phyloP scores from a whole-genome alignment of 1,140 invertebrate genomes.

The Vollenhovia emeryi region DNA sequence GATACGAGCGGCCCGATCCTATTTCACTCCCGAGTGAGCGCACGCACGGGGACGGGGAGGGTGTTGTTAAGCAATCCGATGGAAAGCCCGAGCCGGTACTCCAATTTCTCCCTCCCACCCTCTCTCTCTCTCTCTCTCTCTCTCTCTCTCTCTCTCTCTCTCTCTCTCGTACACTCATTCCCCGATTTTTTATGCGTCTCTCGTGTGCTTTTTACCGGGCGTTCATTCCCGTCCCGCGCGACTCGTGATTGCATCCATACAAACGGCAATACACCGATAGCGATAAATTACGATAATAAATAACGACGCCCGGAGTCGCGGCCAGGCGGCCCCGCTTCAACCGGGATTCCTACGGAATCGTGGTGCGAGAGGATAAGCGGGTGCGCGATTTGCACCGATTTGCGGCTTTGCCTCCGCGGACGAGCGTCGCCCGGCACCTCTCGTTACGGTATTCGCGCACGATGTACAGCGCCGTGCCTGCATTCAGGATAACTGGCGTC shows the following conservation, averaged over 20 bases:
- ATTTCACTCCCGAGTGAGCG: constrained; percentile 59
- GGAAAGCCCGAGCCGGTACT: constrained; percentile 19
- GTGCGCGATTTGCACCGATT: not conserved
- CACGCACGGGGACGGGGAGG: constrained; percentile 8
- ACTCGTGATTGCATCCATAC: constrained; percentile 15
- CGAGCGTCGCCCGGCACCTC: not conserved
- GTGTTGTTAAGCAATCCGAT: constrained; percentile 57
- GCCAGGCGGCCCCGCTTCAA: not conserved
- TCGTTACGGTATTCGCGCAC: not conserved
- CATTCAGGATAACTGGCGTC: constrained; percentile 5
- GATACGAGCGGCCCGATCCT: constrained; percentile 55
- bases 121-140: not conserved
- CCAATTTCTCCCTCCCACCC: not conserved
- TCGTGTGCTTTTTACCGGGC: constrained; percentile 3
- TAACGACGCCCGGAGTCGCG: not conserved
- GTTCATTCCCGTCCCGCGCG: not conserved
- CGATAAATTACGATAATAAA: constrained; percentile 35
- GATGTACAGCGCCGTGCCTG: not conserved
- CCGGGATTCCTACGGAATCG: not conserved
- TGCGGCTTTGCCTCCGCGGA: not conserved
- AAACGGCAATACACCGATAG: not conserved
- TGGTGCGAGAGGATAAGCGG: not conserved
- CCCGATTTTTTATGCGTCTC: constrained; percentile 20
- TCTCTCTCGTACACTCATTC: not conserved
- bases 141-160: not conserved